Percentiles rank a stretch among this genome's conserved stretches.
phyloP scores from a whole-genome alignment of 2,113 vertebrate species.

The Ciconia boyciana region DNA sequence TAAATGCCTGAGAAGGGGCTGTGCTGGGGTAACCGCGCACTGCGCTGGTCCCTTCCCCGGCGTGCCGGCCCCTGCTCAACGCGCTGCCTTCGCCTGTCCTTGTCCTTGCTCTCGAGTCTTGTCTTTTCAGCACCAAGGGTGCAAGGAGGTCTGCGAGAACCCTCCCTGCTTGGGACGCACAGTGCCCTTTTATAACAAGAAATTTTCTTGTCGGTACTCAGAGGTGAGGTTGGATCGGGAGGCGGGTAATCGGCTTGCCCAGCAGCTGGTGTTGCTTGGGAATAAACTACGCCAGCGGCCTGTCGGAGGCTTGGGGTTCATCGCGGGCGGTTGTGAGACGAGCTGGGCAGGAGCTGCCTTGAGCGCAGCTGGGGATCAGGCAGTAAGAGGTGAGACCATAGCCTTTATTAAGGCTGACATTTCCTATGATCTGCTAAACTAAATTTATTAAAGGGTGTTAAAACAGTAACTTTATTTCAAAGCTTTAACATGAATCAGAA shows the following conservation, averaged over 20 bases:
- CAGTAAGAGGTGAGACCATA: neutral
- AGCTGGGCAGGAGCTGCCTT: neutral
- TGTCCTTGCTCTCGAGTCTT: neutral
- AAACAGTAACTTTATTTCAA: neutral
- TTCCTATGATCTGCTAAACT: neutral
- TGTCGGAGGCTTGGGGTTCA: neutral
- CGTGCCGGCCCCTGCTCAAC: accelerated
- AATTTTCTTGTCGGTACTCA: neutral
- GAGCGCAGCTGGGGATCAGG: too few relatives aligned
- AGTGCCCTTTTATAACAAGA: neutral
- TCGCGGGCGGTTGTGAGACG: neutral
- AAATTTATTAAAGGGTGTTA: neutral
- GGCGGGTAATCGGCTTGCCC: neutral
- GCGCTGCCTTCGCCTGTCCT: neutral
- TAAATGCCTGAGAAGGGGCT: neutral
- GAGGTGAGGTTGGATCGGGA: neutral
- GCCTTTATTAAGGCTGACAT: neutral
- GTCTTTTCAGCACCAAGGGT: neutral
- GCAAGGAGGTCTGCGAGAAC: neutral
- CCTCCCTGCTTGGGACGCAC: neutral
- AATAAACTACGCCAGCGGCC: neutral
- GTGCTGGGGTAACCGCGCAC: neutral
- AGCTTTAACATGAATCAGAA: neutral
- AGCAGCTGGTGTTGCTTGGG: neutral
- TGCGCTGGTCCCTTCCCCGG: too few relatives aligned